Evolutionary conservation across 2,888 invertebrate genomes (phyloP).

Genomic region (Stomorhina lunata): DNA sequence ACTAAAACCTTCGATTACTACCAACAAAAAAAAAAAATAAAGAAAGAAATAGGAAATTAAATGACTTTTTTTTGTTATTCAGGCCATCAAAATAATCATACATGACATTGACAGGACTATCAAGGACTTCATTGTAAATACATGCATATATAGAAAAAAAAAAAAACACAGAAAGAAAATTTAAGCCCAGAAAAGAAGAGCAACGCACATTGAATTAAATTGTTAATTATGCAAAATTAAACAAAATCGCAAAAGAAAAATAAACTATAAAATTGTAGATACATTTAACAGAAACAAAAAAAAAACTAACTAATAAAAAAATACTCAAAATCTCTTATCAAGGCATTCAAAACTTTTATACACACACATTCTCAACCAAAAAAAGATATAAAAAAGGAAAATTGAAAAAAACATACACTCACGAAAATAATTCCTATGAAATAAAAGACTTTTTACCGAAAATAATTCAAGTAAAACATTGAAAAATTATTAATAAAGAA

Average conservation of each 20-base stretch:
- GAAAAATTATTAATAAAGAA: conserved; percentile 6
- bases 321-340: background rate
- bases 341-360: conserved; percentile 6
- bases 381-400: background rate
- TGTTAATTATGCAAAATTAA: conserved; percentile 43
- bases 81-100: background rate
- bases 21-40: conserved; percentile 15
- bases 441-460: conserved; percentile 76
- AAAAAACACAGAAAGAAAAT: too few species aligned
- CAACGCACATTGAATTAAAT: conserved; percentile 68
- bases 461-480: conserved; percentile 30
- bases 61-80: conserved; percentile 16
- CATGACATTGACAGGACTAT: background rate
- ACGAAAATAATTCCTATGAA: conserved; percentile 77
- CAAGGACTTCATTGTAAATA: conserved; percentile 57
- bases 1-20: conserved; percentile 32
- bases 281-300: background rate
- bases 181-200: background rate
- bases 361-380: too few species aligned
- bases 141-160: conserved; percentile 10
- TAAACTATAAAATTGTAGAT: conserved; percentile 15
- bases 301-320: background rate
- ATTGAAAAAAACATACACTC: conserved; percentile 46
- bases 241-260: conserved; percentile 11
- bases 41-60: background rate